Evolutionary conservation across 2,797 vertebrate species (phyloP).

Genomic region (Pterois miles): DNA sequence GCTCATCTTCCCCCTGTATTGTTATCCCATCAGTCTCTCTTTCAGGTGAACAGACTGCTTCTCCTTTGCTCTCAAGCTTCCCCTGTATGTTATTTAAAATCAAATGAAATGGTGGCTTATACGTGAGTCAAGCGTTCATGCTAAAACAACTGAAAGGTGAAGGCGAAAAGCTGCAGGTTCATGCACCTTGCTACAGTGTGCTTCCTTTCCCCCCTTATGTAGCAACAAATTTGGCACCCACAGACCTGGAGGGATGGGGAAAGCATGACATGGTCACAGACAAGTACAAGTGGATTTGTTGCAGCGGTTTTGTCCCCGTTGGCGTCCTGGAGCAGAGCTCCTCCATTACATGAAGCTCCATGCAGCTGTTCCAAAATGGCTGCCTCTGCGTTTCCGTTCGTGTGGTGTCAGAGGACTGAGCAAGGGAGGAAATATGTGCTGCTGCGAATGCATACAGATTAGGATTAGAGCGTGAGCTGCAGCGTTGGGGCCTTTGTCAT

Average conservation of each 20-base stretch:
- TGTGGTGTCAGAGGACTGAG: constrained; percentile 64
- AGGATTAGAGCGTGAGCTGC: constrained; percentile 77
- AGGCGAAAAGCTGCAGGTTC: constrained; percentile 22
- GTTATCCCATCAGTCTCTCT: constrained; percentile 57
- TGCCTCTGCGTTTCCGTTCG: constrained; percentile 67
- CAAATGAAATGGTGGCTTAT: constrained; percentile 30
- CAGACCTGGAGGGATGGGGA: not conserved
- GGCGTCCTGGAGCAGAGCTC: constrained; percentile 65
- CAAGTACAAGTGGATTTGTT: constrained; percentile 31
- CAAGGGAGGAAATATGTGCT: constrained; percentile 58
- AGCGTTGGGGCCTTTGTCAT: constrained; percentile 74
- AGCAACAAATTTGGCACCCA: not conserved
- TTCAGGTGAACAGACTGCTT: constrained; percentile 63
- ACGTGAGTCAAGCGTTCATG: not conserved
- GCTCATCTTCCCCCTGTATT: constrained; percentile 72
- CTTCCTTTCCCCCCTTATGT: not conserved
- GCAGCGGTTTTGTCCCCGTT: constrained; percentile 30
- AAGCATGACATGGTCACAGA: not conserved
- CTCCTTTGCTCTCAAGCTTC: constrained; percentile 17
- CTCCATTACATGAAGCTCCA: constrained; percentile 81
- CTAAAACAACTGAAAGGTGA: constrained; percentile 2
- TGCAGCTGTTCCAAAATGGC: constrained; percentile 84
- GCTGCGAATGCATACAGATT: constrained; percentile 77
- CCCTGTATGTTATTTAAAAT: constrained; percentile 40
- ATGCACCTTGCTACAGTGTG: not conserved